Evolutionary conservation across 2,888 invertebrate genomes (phyloP), one percentile per base, ranked within the genome.

Genomic region (Orchesella flavescens): DNA sequence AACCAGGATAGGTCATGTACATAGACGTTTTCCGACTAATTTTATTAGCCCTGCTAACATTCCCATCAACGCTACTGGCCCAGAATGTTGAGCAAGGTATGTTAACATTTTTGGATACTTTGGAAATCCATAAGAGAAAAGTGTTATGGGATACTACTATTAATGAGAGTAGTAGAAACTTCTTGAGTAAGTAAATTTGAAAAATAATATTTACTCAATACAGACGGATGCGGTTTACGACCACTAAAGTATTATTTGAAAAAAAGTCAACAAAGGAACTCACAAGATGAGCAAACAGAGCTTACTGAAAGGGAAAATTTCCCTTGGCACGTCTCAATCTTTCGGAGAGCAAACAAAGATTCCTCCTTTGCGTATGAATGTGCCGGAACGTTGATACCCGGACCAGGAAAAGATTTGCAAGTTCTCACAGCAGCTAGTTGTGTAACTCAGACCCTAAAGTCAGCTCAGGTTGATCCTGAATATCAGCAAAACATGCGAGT

Each of bases 271-370:
- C 71, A 78, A 15, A 46, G 78, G 46, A 78, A 78, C 23, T 63
- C 63, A 13, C 46, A 78, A 43, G 78, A 77, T 59, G 77, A 77
- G 69, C 77, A 77, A 77, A 77, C 84, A 68, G 55, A 84, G 53
- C 57, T 76, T 4, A 77, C 83, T 1, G 76, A 69, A 76, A 59
- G 86, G 49, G 84, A 86, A 72, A 74, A 86, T 74, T 86, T 83
- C 57, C 86, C 86, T 7, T 86, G 86, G 86, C 83, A 83, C n/a
- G 86, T 84, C 34, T 76, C 82, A 61, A 76, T 86, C 53, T 86
- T 86, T 53, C 43, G 74, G 44, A 71, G 83, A 74, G 43, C 61
- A 44, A 71, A 61, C 53, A 76, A 68, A 53, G 57, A 79, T 15
- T 59, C 55, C 9, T 72, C 79, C 21, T 86, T 84, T 55, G 66